Base-by-base conservation (phyloP, 2,888 invertebrate genomes). In the Notodonta dromedarius region DNA sequence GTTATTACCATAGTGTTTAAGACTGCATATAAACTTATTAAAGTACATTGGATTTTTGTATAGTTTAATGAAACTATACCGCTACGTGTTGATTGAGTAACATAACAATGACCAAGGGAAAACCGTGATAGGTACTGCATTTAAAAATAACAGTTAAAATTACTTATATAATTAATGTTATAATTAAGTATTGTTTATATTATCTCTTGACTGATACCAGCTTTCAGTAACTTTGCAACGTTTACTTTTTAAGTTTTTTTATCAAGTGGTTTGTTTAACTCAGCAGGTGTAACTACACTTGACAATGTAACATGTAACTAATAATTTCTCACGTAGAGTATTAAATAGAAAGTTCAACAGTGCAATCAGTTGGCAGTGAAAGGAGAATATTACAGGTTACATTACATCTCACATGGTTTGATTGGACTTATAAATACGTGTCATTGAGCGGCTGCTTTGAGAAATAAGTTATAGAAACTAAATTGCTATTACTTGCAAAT, bases 311-410 rank as follows among this genome's bases (percentile, higher is more conserved):
- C 78, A 83, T 82, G 83, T 84, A 89, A 24, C 24, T 24, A 24
- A 86, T 84, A 70, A 69, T 68, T 64, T 61, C 72, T 65, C 84
- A 84, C 82, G 85, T 85, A 83, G 76, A 77, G 79, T 86, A 88
- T 87, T 87, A 87, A 87, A 88, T 89, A 89, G 90, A 91, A 90
- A 91, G 91, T 89, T 56, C 67, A 82, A 86, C 88, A 85, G 79
- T 83, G 84, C 85, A 88, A 87, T 85, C 80, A 83, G 70, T 82
- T 73, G 78, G 77, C 65, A 87, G 90, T 89, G 90, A 91, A 90
- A 91, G 91, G 89, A 86, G 87, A 87, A 87, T 46, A 50, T 86
- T 83, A 84, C 81, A 78, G 74, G 80, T 78, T 82, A 71, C 66
- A 76, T 77, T 82, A 71, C 32, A 54, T 54, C 82, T 84, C 84